Conservation (phyloP, 1,140 invertebrate genomes). For the Drosophila sproati region DNA sequence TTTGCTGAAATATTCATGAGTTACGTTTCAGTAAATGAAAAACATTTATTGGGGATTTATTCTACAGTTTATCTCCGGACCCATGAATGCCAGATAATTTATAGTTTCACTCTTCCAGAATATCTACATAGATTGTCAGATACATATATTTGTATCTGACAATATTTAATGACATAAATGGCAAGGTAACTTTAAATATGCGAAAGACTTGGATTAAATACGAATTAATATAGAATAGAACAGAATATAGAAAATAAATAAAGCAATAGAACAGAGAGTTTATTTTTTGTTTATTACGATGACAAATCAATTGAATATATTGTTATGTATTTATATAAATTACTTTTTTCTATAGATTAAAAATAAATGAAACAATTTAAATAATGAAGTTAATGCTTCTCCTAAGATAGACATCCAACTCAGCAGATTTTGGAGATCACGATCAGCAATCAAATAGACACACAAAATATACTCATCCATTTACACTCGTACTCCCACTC, state of each 20-base stretch:
- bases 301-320: too few species aligned
- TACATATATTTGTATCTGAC: constrained; percentile 32
- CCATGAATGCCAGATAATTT: constrained; percentile 73
- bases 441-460: constrained; percentile 16
- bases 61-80: constrained; percentile 49
- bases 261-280: too few species aligned
- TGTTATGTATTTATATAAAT: too few species aligned
- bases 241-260: too few species aligned
- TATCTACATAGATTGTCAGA: constrained; percentile 10
- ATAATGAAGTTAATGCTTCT: not conserved
- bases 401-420: constrained; percentile 8
- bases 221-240: not conserved
- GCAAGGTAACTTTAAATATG: constrained; percentile 3
- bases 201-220: not conserved
- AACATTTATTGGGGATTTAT: constrained; percentile 73
- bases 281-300: too few species aligned
- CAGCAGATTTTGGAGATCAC: constrained; percentile 5
- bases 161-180: constrained; percentile 60
- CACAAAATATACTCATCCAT: constrained; percentile 10
- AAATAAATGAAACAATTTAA: not conserved
- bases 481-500: constrained; percentile 3
- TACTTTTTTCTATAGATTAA: not conserved
- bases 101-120: constrained; percentile 55
- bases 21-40: constrained; percentile 79
- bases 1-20: constrained; percentile 76